Conservation (phyloP, 2,888 invertebrate genomes). For the Sarcophaga caerulescens region DNA sequence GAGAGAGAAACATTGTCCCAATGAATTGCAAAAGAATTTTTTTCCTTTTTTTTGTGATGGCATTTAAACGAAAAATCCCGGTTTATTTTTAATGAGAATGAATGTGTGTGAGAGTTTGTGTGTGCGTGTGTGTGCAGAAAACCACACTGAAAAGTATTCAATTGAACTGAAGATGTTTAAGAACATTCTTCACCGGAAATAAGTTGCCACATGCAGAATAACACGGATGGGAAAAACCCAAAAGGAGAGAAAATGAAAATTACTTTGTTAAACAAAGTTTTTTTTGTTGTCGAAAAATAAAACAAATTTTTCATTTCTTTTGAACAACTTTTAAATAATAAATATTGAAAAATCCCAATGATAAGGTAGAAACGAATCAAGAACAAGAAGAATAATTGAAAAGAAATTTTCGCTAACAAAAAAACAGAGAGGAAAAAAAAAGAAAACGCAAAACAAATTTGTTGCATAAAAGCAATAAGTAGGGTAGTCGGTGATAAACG, state of each 20-base stretch:
- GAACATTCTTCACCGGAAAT: constrained; percentile 9
- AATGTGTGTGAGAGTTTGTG: too few relatives aligned
- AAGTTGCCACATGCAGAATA: constrained; percentile 35
- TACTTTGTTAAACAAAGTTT: constrained; percentile 14
- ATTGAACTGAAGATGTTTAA: background rate
- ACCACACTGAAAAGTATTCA: background rate
- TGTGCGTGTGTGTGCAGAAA: background rate
- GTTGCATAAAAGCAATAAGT: too few relatives aligned
- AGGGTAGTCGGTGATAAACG: too few relatives aligned
- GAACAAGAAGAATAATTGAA: background rate
- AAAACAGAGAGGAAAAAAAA: too few relatives aligned
- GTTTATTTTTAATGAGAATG: too few relatives aligned
- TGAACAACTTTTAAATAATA: constrained; percentile 1
- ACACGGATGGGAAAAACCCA: background rate
- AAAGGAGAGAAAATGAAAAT: background rate
- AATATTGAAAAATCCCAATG: constrained; percentile 13
- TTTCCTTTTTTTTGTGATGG: too few relatives aligned
- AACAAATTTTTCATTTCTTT: background rate
- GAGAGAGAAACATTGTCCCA: too few relatives aligned
- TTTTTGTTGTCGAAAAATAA: background rate
- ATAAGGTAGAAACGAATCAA: constrained; percentile 6
- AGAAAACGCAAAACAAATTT: background rate
- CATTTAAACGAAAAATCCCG: too few relatives aligned
- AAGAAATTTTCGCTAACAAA: background rate
- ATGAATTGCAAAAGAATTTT: too few relatives aligned